Percentiles rank a stretch among this genome's conserved stretches.
Evolutionary conservation across 2,888 invertebrate species (phyloP).

Genomic region (Xestoiulus laeticollis): DNA sequence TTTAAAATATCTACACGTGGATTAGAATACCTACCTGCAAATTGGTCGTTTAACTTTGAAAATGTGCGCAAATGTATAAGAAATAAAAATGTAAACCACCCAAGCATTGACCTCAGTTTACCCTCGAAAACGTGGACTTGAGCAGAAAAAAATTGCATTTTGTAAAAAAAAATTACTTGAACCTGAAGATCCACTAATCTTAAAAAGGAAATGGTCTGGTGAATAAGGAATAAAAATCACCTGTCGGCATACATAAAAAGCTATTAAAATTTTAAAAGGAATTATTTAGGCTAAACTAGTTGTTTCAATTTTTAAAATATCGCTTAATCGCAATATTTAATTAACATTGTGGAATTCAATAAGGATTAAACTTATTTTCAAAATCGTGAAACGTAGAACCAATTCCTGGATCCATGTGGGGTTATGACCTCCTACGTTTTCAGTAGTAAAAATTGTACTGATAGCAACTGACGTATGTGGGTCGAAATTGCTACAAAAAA

Average conservation of each 20-base stretch:
- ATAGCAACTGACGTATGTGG: background rate
- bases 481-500: background rate
- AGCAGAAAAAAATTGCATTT: background rate
- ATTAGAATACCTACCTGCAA: slow-evolving; percentile 3
- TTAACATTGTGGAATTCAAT: background rate
- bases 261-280: background rate
- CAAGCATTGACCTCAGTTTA: slow-evolving; percentile 21
- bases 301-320: background rate
- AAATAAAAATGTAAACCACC: slow-evolving; percentile 17
- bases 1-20: background rate
- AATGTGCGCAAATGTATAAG: background rate
- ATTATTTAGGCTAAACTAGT: background rate
- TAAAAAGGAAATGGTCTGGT: slow-evolving; percentile 18
- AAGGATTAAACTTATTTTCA: background rate
- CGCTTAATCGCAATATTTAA: background rate
- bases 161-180: background rate
- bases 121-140: slow-evolving; percentile 6
- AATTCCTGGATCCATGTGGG: background rate
- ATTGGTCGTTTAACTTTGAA: slow-evolving; percentile 1
- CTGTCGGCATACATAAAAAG: background rate
- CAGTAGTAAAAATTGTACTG: too few species aligned
- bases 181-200: slow-evolving; percentile 12
- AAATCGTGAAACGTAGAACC: background rate
- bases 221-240: background rate
- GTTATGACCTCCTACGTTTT: background rate